A percentile compares a stretch with the other conserved stretches of the same genome.
phyloP scores from a whole-genome alignment of 2,113 vertebrate species.

The Dryoscopus gambensis region DNA sequence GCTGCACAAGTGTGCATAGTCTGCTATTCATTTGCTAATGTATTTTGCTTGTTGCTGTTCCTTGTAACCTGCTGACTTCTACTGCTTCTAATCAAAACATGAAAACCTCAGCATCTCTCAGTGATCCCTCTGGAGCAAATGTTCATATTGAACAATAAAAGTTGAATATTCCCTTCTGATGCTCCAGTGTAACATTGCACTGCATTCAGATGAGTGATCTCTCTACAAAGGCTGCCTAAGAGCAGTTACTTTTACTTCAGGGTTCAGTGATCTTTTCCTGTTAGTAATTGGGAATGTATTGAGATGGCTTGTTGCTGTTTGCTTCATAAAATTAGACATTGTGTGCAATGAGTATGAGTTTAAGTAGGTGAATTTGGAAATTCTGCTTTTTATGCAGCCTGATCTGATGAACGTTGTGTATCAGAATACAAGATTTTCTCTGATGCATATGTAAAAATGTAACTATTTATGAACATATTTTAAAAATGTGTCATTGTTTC shows the following conservation, averaged over 20 bases:
- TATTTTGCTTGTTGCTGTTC: not conserved
- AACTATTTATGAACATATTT: not conserved
- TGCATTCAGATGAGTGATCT: not conserved
- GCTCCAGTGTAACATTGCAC: not conserved
- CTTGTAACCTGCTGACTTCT: not conserved
- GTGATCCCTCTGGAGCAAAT: not conserved
- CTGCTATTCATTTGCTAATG: not conserved
- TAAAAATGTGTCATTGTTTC: not conserved
- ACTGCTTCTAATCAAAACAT: constrained; percentile 1
- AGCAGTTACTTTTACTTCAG: constrained; percentile 5
- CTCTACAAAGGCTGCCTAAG: not conserved
- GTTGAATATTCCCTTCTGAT: not conserved
- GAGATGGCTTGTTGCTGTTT: not conserved
- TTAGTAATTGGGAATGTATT: not conserved
- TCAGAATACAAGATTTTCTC: not conserved
- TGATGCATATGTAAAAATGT: not conserved
- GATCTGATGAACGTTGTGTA: not conserved
- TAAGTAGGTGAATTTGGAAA: constrained; percentile 5
- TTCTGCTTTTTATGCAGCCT: not conserved
- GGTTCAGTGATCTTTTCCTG: not conserved
- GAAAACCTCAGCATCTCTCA: not conserved
- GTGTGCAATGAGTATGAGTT: not conserved
- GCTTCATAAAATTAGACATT: not conserved
- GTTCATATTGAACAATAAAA: not conserved
- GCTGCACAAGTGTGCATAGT: not conserved